Base-by-base conservation (phyloP, 1,140 invertebrate genomes). In the Aphaenogaster floridana region DNA sequence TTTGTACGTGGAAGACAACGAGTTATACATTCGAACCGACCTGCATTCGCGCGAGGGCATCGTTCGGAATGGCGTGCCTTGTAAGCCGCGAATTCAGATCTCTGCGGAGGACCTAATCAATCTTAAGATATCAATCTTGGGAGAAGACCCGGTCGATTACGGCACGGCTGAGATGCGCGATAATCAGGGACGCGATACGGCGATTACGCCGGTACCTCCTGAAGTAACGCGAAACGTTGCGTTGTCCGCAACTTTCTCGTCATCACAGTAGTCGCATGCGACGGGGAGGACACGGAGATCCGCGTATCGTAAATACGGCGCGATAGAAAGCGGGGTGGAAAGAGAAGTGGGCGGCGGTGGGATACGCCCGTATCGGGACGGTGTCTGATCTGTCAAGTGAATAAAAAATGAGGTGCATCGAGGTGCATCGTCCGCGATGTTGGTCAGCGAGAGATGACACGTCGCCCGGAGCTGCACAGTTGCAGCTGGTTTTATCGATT, bases 41-140 rank as follows among this genome's bases (percentile, higher is more conserved):
- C 34, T 8, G 21, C 48, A 52, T 45, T 21, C 45, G 28, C 36
- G 15, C 21, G 21, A 36, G 17, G 9, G 28, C 52, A 34, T 59
- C 42, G 42, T 74, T 57, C 28, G 17, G 36, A 48, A 57, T 28
- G 15, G 21, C 45, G 36, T 76, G 61, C 54, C 59, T 89, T 57
- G 77, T 79, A 90, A 87, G 45, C 71, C 39, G 50, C 68, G 50
- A 89, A 87, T 83, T 83, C 88, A 48, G 34, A 72, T 80, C 52
- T 77, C 72, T 28, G 34, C 42, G 17, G 21, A 34, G 50, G 68
- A 52, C 21, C 36, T 28, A 28, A 28, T 28, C 28, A 28, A 28
- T 28, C 28, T 28, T 28, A 28, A 50, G 28, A 69, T 68, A 89
- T 90, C 80, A 89, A 90, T 89, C 76, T 81, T 69, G 21, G 28